Base-by-base conservation (phyloP, 2,797 vertebrate genomes). In the Spinus olivaceus region DNA sequence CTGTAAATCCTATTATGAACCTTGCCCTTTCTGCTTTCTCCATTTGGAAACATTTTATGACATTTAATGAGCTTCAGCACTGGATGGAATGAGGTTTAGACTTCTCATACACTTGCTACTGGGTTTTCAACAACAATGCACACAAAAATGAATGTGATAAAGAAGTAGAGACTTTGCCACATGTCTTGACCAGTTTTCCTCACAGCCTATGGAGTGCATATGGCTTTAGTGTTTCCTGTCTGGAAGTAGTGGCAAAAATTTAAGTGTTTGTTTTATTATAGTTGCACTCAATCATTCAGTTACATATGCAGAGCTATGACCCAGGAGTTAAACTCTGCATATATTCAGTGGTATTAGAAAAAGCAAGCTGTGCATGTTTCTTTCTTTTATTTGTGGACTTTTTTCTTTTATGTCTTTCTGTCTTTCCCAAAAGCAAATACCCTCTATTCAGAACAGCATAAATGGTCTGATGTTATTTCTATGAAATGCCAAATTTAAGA, bases 31-130 rank as follows among this genome's bases (percentile, higher is more conserved):
- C 74, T 0, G 1, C 73, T 66, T 81, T 76, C 73, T 78, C 79
- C 7, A 5, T 90, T 95, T 94, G 67, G 94, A 92, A 91, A 59
- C 70, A 33, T 94, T 96, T 92, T 88, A 72, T 95, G 93, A 91
- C 79, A 83, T 91, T 91, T 90, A 95, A 90, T 86, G 82, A 86
- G 79, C 85, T 83, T 41, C 73, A 84, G 66, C 77, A 33, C 39
- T 91, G n/a, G 17, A 18, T 57, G 57, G 70, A 86, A 63, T 51
- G 66, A 63, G 51, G 39, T 64, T 69, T 79, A 83, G 59, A 8
- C 21, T 69, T 50, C 53, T 71, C 2, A 0, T 30, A 2, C 41
- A 28, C 21, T 9, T 63, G 56, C 56, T 77, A 25, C 76, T 78
- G 57, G 28, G 39, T 39, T 72, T 76, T 65, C 50, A 65, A 27